These are phyloP conservation scores for Latrodectus geometricus DNA, from an alignment of 1,140 invertebrate species.

Conservation along the genomic window DNA sequence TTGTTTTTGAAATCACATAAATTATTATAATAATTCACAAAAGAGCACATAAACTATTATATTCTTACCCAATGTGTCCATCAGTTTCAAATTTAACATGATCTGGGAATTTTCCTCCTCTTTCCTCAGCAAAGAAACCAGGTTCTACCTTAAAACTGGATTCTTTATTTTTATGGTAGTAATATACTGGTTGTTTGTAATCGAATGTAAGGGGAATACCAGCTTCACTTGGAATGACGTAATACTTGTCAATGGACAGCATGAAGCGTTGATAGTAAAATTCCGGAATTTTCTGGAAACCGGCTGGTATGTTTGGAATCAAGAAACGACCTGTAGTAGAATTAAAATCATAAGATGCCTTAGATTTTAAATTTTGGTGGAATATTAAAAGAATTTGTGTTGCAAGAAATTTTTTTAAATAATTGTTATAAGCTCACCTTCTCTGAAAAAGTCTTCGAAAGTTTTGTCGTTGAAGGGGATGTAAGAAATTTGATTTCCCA, in stretches of 20 bases:
- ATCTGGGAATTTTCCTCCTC: slow-evolving; percentile 48
- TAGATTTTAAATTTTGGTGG: not conserved
- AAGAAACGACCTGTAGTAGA: slow-evolving; percentile 31
- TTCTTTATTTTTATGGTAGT: slow-evolving; percentile 50
- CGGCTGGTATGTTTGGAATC: slow-evolving; percentile 49
- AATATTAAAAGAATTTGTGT: not conserved
- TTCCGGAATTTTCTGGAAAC: slow-evolving; percentile 16
- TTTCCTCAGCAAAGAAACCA: slow-evolving; percentile 59
- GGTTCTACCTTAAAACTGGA: slow-evolving; percentile 59
- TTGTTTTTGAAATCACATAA: too few species aligned
- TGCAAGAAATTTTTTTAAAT: not conserved
- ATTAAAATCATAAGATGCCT: not conserved
- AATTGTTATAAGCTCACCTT: slow-evolving; percentile 14
- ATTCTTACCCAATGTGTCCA: slow-evolving; percentile 53
- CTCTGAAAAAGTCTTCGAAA: slow-evolving; percentile 51
- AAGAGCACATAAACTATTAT: not conserved
- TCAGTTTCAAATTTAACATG: slow-evolving; percentile 37
- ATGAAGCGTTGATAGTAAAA: slow-evolving; percentile 48
- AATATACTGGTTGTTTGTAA: slow-evolving; percentile 42
- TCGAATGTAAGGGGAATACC: slow-evolving; percentile 61
- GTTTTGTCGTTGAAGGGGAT: slow-evolving; percentile 51
- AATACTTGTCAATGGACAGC: slow-evolving; percentile 41
- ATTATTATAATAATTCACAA: not conserved
- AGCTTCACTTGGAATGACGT: slow-evolving; percentile 57
- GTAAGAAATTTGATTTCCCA: slow-evolving; percentile 45